Conservation (phyloP, 2,797 vertebrate genomes). For the Mormyrops boulengeri region DNA sequence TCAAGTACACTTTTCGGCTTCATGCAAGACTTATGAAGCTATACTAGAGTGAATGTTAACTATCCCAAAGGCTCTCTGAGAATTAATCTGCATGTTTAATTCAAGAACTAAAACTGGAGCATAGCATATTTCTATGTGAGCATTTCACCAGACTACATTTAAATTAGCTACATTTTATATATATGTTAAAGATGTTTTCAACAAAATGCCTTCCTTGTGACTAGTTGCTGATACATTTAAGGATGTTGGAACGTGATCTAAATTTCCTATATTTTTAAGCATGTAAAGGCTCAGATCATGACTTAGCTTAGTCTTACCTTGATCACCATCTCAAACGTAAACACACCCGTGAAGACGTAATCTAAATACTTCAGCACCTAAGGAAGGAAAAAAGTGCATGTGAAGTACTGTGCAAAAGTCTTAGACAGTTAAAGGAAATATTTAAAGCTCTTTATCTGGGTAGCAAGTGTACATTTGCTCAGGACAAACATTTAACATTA, state of each 20-base stretch:
- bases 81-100: not conserved
- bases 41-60: not conserved
- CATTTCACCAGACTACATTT: not conserved
- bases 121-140: not conserved
- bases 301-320: constrained; percentile 69
- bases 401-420: not conserved
- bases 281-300: not conserved
- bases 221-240: not conserved
- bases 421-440: not conserved
- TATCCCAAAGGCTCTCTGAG: not conserved
- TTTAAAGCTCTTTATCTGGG: not conserved
- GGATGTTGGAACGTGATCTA: not conserved
- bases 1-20: not conserved
- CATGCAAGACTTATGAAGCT: not conserved
- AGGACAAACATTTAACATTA: not conserved
- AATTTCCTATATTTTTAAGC: not conserved
- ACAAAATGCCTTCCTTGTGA: not conserved
- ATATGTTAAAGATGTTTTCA: not conserved
- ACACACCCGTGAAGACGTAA: constrained; percentile 94
- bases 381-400: constrained; percentile 12
- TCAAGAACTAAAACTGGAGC: not conserved
- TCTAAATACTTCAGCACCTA: constrained; percentile 95
- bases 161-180: not conserved
- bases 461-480: not conserved
- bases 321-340: constrained; percentile 98